Evolutionary conservation across 1,140 invertebrate species (phyloP).

Genomic region (Mamestra configurata): DNA sequence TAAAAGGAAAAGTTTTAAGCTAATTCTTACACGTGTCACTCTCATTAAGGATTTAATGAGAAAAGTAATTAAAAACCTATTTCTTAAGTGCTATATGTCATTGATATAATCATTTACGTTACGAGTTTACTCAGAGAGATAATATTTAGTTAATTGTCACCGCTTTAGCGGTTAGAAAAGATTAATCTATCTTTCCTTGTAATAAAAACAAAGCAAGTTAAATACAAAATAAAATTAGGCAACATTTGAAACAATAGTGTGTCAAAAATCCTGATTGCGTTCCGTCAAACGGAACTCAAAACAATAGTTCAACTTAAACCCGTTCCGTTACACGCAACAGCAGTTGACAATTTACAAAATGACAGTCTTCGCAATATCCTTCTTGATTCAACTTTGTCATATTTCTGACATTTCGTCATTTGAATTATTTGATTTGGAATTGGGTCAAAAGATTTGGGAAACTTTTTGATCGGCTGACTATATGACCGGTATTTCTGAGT

Average conservation of each 20-base stretch:
- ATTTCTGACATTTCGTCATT: background rate
- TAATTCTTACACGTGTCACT: conserved; percentile 18
- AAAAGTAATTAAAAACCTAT: background rate
- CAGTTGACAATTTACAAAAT: conserved; percentile 43
- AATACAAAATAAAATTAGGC: background rate
- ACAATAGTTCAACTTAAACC: conserved; percentile 34
- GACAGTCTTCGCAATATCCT: conserved; percentile 45
- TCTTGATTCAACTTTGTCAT: conserved; percentile 14
- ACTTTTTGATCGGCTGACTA: background rate
- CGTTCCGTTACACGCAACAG: conserved; percentile 49
- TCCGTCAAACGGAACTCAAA: conserved; percentile 47
- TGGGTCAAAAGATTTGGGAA: background rate
- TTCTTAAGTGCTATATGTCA: background rate
- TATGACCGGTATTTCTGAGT: background rate
- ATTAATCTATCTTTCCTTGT: no score
- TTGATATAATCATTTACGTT: background rate
- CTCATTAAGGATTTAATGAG: background rate
- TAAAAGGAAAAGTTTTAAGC: conserved; percentile 15
- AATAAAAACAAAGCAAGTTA: no score
- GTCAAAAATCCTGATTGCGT: background rate
- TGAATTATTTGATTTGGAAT: background rate
- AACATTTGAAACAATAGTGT: conserved; percentile 1
- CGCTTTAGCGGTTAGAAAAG: no score
- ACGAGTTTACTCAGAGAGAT: no score
- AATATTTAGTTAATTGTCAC: no score